These are phyloP conservation scores for Frankliniella intonsa DNA, from an alignment of 2,888 invertebrate species.

Conservation along the genomic window DNA sequence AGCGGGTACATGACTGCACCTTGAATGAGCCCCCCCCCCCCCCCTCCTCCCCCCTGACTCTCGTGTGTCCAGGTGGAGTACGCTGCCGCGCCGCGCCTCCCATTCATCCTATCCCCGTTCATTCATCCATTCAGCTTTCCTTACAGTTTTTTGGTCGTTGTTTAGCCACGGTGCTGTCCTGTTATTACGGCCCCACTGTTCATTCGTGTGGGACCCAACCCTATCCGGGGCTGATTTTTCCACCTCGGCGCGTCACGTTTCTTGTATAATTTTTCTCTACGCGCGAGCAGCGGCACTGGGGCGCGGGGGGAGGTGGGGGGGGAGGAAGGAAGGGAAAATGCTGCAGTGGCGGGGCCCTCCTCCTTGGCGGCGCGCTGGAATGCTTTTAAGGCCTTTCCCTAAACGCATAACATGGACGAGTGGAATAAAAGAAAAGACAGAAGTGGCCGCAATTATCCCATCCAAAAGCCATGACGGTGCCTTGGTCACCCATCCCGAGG, in stretches of 20 bases:
- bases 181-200: no score
- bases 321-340: not conserved
- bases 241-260: not conserved
- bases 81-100: not conserved
- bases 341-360: not conserved
- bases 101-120: not conserved
- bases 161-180: not conserved
- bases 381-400: constrained; percentile 9
- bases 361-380: constrained; percentile 13
- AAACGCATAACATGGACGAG: constrained; percentile 22
- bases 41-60: no score
- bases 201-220: no score
- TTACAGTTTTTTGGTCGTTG: not conserved
- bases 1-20: no score
- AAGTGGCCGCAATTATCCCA: constrained; percentile 11
- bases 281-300: no score
- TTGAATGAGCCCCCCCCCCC: no score
- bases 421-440: constrained; percentile 20
- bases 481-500: constrained; percentile 3
- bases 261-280: not conserved
- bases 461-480: constrained; percentile 17
- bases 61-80: not conserved
- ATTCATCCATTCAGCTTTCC: not conserved
- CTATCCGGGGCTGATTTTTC: no score
- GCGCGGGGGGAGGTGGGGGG: not conserved